Percentiles rank a stretch among this genome's conserved stretches.
Evolutionary conservation across 2,888 invertebrate genomes (phyloP).

Genomic region (Thymelicus sylvestris): DNA sequence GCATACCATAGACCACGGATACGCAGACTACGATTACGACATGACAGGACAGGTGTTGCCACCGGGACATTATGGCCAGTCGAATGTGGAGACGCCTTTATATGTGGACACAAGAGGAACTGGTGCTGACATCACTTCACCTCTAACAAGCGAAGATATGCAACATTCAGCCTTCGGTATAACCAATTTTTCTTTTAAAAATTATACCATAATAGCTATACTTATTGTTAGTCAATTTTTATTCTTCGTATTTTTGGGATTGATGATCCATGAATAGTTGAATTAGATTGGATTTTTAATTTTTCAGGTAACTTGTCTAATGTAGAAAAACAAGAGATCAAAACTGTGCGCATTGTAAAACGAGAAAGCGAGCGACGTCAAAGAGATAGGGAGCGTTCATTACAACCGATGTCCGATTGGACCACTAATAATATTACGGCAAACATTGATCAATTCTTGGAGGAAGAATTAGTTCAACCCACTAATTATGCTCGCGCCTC

Average conservation of each 20-base stretch:
- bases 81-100: constrained; percentile 83
- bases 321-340: constrained; percentile 94
- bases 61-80: constrained; percentile 65
- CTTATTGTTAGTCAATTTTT: no score
- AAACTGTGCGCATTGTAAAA: constrained; percentile 97
- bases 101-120: constrained; percentile 88
- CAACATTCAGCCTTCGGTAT: constrained; percentile 70
- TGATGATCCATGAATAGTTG: not conserved
- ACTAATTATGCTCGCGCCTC: constrained; percentile 75
- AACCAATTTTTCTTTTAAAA: not conserved
- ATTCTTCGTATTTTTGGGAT: no score
- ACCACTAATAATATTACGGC: constrained; percentile 68
- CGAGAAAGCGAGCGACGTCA: constrained; percentile 94
- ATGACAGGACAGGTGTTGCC: constrained; percentile 56
- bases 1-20: constrained; percentile 89
- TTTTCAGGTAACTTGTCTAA: constrained; percentile 87
- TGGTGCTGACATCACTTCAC: constrained; percentile 65
- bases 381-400: constrained; percentile 89
- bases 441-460: constrained; percentile 78
- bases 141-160: constrained; percentile 73
- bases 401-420: constrained; percentile 81
- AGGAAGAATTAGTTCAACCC: constrained; percentile 75
- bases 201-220: no score
- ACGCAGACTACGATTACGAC: constrained; percentile 70
- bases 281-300: not conserved